Base-by-base conservation (phyloP, 2,797 vertebrate species). In the Liparis tanakae region DNA sequence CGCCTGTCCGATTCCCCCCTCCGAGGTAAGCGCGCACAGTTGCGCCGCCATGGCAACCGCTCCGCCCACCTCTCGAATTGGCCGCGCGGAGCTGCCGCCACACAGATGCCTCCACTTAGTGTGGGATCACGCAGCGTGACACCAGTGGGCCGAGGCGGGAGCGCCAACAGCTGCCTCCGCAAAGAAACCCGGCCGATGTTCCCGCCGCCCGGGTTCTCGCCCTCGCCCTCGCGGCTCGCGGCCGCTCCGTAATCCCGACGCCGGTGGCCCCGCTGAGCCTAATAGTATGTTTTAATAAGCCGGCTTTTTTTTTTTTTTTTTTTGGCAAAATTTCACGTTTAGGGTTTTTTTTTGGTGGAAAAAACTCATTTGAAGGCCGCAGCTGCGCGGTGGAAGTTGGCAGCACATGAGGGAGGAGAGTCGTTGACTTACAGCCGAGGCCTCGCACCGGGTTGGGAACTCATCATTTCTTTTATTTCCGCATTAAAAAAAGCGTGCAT, bases 391-490 rank as follows among this genome's bases (percentile, higher is more conserved):
- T 18, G 33, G 71, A 87, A 68, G 72, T 80, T 80, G 73, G 65
- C 75, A 70, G 60, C 59, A 68, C 51, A 64, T 17, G 34, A 54
- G 20, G 67, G 25, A 67, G 74, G 79, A 69, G 70, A 61, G 67
- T 62, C 73, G 76, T 65, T 79, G 82, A 86, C 81, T 87, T 83
- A 74, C 65, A 66, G 67, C 69, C 25, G 0, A 62, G 84, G 78
- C 82, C 68, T 76, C 67, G 79, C 78, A 85, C 70, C 73, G 59
- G 76, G 62, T 79, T 80, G 70, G 79, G 83, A 87, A 88, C 83
- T 85, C 79, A 85, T 91, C 85, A 85, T 85, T 91, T 30, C 4
- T 30, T 91, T 89, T 88, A 91, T 91, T 80, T 58, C 87, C 81
- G 76, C 87, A 85, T 91, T 88, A 89, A 81, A 88, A 88, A 88